These are phyloP conservation scores for Aphelenchoides besseyi DNA, from an alignment of 1,140 invertebrate genomes.

Conservation along the genomic window DNA sequence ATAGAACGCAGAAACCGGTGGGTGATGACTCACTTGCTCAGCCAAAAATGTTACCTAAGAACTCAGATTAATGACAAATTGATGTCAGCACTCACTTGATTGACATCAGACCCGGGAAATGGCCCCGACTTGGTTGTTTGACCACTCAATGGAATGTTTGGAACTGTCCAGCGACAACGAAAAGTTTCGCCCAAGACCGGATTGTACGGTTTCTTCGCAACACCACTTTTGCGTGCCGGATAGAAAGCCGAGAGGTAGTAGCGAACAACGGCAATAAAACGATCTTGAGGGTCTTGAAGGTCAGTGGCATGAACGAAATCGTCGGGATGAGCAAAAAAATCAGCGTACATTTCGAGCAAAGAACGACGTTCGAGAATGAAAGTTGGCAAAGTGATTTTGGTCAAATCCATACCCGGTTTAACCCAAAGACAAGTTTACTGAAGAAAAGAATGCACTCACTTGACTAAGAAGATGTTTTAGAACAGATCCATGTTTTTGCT, in stretches of 20 bases:
- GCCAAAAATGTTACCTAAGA: slow-evolving; percentile 73
- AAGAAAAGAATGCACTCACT: slow-evolving; percentile 34
- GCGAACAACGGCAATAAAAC: slow-evolving; percentile 65
- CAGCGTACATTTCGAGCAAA: slow-evolving; percentile 68
- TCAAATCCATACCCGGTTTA: slow-evolving; percentile 69
- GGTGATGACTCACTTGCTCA: slow-evolving; percentile 98
- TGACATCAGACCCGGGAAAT: slow-evolving; percentile 58
- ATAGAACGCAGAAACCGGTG: slow-evolving; percentile 72
- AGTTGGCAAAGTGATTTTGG: slow-evolving; percentile 68
- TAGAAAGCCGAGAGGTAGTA: slow-evolving; percentile 67
- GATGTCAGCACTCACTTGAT: slow-evolving; percentile 40
- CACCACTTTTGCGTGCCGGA: slow-evolving; percentile 66
- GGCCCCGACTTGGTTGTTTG: slow-evolving; percentile 64
- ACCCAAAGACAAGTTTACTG: slow-evolving; percentile 62
- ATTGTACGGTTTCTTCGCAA: slow-evolving; percentile 69
- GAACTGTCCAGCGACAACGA: slow-evolving; percentile 66
- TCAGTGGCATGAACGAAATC: slow-evolving; percentile 50
- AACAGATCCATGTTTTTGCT: slow-evolving; percentile 67
- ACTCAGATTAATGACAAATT: background rate
- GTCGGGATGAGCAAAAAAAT: slow-evolving; percentile 67
- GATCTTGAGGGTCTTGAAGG: slow-evolving; percentile 61
- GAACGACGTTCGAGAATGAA: slow-evolving; percentile 68
- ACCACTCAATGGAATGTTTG: slow-evolving; percentile 68
- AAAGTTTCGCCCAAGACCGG: slow-evolving; percentile 69
- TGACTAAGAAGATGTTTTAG: slow-evolving; percentile 67